Conservation (phyloP, 1,140 invertebrate species). For the Musca vetustissima region DNA sequence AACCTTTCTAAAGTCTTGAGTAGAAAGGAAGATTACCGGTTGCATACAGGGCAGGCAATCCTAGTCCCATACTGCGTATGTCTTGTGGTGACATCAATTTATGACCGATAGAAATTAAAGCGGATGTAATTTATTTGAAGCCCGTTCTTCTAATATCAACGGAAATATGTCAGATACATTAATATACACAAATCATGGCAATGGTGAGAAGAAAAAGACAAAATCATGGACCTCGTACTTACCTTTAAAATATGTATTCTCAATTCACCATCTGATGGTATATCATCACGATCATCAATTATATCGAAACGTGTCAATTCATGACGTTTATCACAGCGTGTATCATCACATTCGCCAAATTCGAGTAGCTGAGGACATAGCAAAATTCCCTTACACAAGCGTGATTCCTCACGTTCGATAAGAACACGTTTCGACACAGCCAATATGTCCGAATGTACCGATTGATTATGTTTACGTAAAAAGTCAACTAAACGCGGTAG, state of each 20-base stretch:
- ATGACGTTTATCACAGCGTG: conserved; percentile 29
- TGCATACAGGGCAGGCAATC: no score
- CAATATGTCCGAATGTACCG: conserved; percentile 25
- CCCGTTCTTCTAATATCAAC: no score
- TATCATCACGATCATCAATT: conserved; percentile 4
- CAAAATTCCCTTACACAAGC: not conserved
- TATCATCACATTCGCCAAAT: conserved; percentile 28
- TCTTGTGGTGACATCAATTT: no score
- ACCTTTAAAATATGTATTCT: conserved; percentile 27
- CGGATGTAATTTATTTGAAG: no score
- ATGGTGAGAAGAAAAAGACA: no score
- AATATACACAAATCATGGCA: no score
- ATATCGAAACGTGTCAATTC: conserved; percentile 26
- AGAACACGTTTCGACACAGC: conserved; percentile 17
- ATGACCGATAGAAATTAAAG: no score
- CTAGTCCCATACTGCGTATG: no score
- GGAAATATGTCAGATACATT: no score
- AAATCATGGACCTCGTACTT: not conserved
- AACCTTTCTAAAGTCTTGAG: no score
- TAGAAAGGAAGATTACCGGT: no score
- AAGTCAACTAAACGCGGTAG: conserved; percentile 29
- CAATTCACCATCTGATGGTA: conserved; percentile 21
- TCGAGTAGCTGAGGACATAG: conserved; percentile 26
- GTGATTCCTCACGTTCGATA: conserved; percentile 5
- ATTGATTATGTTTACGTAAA: conserved; percentile 29